Evolutionary conservation across 2,797 vertebrate species (phyloP), one percentile per base, ranked within the genome.

Genomic region (Labroides dimidiatus): DNA sequence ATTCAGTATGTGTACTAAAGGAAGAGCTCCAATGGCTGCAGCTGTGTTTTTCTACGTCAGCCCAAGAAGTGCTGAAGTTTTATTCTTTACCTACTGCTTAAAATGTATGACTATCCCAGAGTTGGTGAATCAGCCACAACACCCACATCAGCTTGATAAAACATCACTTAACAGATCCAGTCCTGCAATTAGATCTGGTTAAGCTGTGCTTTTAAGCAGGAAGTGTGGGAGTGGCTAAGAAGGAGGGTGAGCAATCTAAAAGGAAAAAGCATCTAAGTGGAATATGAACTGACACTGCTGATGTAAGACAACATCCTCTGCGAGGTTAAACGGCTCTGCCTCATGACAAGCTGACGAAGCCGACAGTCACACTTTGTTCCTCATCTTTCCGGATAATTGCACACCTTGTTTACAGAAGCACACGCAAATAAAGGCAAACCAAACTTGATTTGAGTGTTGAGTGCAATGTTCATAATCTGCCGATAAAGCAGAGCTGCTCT

Each of bases 71-170:
- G 30, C 37, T 33, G 1, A 57, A 43, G 27, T 73, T 71, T 36
- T 1, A 14, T 13, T 64, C 43, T n/a, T 53, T 33, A 78, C 11
- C 21, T 50, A 58, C 19, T 9, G 51, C 55, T 55, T 52, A 37
- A 24, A 65, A 69, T 71, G 47, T 5, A 20, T 82, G n/a, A n/a
- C 52, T 21, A 45, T 43, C 47, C 36, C 41, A 54, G 39, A 48
- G 69, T 43, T 72, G 81, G 74, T 80, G 84, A 89, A 65, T 86
- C 79, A 78, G 75, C 76, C 48, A 51, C 12, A 63, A 74, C 86
- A 56, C 84, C 83, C 69, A 91, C 88, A 82, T 71, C 60, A 63
- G 23, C 52, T 68, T 68, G 59, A 82, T 62, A 78, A 69, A 80
- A 69, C 61, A 63, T 69, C 44, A 51, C 52, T 72, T 75, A 57